Conservation (phyloP, 2,113 vertebrate species). For the Genyomyrus donnyi region DNA sequence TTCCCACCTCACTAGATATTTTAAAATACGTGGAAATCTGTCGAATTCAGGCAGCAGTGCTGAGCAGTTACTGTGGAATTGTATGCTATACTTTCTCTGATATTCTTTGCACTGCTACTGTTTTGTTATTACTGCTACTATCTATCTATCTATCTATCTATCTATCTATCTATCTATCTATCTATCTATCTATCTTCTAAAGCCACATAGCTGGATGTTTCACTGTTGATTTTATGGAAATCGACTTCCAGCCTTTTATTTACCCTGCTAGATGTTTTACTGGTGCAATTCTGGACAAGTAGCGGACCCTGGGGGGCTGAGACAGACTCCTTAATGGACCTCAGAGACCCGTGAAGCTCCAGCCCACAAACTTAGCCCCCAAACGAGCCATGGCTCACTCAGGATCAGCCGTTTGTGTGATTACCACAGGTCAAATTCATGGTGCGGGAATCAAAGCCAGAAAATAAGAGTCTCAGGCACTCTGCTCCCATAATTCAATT, state of each 20-base stretch:
- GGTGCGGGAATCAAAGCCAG: background rate
- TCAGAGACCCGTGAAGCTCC: background rate
- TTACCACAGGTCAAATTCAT: background rate
- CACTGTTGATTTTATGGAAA: background rate
- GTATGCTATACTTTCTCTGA: background rate
- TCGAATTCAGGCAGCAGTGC: background rate
- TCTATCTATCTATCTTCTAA: no score
- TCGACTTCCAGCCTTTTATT: background rate
- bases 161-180: no score
- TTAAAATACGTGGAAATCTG: no score
- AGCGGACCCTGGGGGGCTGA: background rate
- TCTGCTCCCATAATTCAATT: background rate
- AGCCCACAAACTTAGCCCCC: background rate
- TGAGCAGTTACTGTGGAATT: background rate
- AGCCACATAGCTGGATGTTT: background rate
- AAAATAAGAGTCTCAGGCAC: background rate
- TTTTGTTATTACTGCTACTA: background rate
- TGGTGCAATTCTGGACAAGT: background rate
- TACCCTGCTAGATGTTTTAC: background rate
- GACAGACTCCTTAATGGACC: background rate
- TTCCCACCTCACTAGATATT: no score
- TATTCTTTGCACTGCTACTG: background rate
- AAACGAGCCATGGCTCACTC: background rate
- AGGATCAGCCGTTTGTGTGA: background rate
- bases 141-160: no score